These are phyloP conservation scores for Melanaphis sacchari DNA, from an alignment of 1,140 invertebrate species.

Conservation along the genomic window DNA sequence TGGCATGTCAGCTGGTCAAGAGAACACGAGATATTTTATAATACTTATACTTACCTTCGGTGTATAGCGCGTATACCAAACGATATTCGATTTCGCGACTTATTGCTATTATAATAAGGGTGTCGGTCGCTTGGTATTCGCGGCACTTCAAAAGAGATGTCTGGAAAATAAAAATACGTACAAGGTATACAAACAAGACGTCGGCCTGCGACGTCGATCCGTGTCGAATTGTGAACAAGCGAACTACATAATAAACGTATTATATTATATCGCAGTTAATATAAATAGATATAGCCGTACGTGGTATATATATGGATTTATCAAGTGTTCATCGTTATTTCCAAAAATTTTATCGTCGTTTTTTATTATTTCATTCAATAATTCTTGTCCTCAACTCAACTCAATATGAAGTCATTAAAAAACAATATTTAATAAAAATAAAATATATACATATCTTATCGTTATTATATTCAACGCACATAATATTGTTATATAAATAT, in stretches of 20 bases:
- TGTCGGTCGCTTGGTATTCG: background rate
- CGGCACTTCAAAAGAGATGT: conserved; percentile 28
- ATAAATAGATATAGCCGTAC: background rate
- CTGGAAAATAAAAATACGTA: background rate
- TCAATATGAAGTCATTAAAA: no score
- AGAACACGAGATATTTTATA: background rate
- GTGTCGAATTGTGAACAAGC: background rate
- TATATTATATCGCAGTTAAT: conserved; percentile 1
- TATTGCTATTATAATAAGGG: background rate
- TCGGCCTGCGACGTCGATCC: background rate
- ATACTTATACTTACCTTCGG: background rate
- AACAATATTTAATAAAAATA: no score
- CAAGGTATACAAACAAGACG: conserved; percentile 2
- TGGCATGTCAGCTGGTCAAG: conserved; percentile 37
- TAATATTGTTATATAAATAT: no score
- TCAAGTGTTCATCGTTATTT: background rate
- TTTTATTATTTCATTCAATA: background rate
- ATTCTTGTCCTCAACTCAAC: background rate
- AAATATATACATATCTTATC: no score
- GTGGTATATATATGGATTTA: background rate
- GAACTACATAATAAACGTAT: background rate
- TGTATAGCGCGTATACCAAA: background rate
- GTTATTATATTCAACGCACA: no score
- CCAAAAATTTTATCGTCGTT: background rate
- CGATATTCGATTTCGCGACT: conserved; percentile 41